These are phyloP conservation scores for Polydrusus tereticollis DNA, from an alignment of 2,888 invertebrate genomes.

Conservation along the genomic window DNA sequence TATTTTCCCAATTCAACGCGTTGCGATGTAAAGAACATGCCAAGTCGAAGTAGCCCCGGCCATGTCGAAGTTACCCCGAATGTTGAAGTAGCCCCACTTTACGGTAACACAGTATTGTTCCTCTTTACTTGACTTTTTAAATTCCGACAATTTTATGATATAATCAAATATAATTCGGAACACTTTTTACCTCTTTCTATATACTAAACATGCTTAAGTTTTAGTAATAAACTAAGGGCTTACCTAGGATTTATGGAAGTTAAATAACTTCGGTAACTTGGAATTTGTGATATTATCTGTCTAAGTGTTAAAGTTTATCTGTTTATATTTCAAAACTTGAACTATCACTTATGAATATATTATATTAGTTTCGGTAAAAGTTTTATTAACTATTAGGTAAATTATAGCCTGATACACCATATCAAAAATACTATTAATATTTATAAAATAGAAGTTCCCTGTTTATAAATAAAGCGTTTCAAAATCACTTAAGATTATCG, in stretches of 20 bases:
- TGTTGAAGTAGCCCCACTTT: no score
- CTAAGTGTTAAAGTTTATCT: background rate
- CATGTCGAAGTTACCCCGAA: no score
- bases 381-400: background rate
- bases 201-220: no score
- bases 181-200: no score
- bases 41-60: no score
- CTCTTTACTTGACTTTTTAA: no score
- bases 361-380: background rate
- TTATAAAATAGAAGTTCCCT: background rate
- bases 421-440: no score
- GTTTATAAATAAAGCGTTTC: background rate
- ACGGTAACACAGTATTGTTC: no score
- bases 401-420: background rate
- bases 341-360: background rate
- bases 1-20: no score
- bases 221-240: background rate
- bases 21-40: no score
- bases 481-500: background rate
- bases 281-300: background rate
- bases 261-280: background rate
- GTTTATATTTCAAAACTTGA: background rate
- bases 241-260: background rate
- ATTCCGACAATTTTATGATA: no score
- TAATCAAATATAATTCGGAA: no score